phyloP scores from a whole-genome alignment of 2,888 invertebrate genomes.

The Mesoligia furuncula region DNA sequence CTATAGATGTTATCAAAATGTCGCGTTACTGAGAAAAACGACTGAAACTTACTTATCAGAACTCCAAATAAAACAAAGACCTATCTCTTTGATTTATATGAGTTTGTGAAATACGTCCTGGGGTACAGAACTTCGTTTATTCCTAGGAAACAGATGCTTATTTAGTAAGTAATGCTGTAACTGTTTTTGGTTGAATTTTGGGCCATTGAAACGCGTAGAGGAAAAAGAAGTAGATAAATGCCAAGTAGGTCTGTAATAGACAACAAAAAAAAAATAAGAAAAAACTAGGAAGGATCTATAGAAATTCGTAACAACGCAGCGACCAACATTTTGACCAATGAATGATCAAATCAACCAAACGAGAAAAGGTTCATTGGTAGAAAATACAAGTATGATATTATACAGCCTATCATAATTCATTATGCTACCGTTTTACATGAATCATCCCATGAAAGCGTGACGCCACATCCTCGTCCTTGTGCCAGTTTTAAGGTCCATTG shows the following conservation, averaged over 20 bases:
- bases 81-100: slow-evolving; percentile 20
- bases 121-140: neutral
- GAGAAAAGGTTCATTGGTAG: neutral
- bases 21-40: slow-evolving; percentile 24
- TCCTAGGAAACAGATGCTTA: slow-evolving; percentile 1
- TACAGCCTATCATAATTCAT: neutral
- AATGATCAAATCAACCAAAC: neutral
- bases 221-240: neutral
- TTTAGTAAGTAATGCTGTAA: neutral
- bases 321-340: neutral
- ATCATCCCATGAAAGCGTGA: slow-evolving; percentile 34
- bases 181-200: neutral
- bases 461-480: slow-evolving; percentile 48
- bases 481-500: slow-evolving; percentile 48
- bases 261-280: no score
- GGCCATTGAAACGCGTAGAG: no score
- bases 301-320: neutral
- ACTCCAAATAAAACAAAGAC: slow-evolving; percentile 5
- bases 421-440: slow-evolving; percentile 17
- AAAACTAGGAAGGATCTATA: neutral
- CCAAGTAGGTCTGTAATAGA: no score
- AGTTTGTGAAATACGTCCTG: slow-evolving; percentile 12
- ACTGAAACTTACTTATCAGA: slow-evolving; percentile 25
- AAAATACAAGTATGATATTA: neutral
- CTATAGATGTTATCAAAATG: slow-evolving; percentile 40